Percentiles rank a stretch among this genome's conserved stretches.
These are phyloP conservation scores for Microcebus tavaratra DNA, from an alignment of 2,113 vertebrate genomes.

Conservation along the genomic window DNA sequence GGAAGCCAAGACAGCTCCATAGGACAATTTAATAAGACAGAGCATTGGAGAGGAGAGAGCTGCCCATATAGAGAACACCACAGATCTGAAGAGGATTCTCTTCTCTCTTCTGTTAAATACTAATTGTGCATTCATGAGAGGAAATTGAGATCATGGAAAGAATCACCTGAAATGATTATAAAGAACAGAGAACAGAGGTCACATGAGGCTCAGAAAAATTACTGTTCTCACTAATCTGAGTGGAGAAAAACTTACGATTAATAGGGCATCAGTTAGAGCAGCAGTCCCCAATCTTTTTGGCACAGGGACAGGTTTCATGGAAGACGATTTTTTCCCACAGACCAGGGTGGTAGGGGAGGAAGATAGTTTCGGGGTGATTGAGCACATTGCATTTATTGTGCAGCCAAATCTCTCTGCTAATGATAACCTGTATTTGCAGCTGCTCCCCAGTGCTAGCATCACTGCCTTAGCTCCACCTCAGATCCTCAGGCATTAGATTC, in stretches of 20 bases:
- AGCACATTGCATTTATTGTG: too few species aligned
- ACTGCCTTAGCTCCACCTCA: too few species aligned
- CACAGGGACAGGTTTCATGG: too few species aligned
- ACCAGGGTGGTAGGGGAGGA: too few species aligned
- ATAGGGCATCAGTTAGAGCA: not conserved
- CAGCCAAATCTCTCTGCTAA: too few species aligned
- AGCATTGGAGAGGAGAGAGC: not conserved
- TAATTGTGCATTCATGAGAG: not conserved
- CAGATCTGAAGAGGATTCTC: not conserved
- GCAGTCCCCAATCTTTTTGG: too few species aligned
- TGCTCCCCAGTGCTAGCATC: too few species aligned
- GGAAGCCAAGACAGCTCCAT: not conserved
- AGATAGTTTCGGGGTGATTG: too few species aligned
- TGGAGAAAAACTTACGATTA: not conserved
- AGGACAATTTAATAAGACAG: not conserved
- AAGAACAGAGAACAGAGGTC: not conserved
- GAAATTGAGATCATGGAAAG: not conserved
- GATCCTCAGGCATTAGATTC: too few species aligned
- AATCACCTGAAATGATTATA: not conserved
- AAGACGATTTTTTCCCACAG: too few species aligned
- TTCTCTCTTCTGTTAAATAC: not conserved
- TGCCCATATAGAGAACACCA: not conserved
- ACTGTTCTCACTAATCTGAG: not conserved
- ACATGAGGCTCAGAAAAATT: not conserved
- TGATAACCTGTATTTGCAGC: too few species aligned